Base-by-base conservation (phyloP, 2,797 vertebrate genomes). In the Lutjanus campechanus region DNA sequence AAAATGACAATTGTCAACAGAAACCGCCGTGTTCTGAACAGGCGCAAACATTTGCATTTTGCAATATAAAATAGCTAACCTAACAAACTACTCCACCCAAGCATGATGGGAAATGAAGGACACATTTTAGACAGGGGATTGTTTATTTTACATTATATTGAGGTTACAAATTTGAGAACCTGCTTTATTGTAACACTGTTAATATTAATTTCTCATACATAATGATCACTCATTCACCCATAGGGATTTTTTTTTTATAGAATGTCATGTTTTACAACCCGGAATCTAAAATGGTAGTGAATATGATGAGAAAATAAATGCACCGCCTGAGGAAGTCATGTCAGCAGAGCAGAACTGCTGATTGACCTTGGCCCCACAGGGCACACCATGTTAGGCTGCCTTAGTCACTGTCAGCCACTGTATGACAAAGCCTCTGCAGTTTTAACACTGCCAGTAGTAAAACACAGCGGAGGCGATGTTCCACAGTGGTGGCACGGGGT, bases 381-480 rank as follows among this genome's bases (percentile, higher is more conserved):
- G 47, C 64, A 49, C 44, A 64, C 8, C 61, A 17, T 63, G 44
- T 25, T 1, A 59, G 20, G 65, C 73, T 40, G 69, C 73, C 25
- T 81, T 82, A 87, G 78, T 85, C 89, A 88, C 82, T 43, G 66
- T 77, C 68, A 74, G 67, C 29, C 9, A 40, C 20, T 59, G 55
- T 6, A 66, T 78, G 84, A 83, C 50, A 56, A 72, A 77, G 55
- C 71, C 62, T 64, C 25, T 51, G 66, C 76, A 69, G 41, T 75
- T 85, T 74, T 46, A 75, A 88, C 80, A 79, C 80, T 43, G 83
- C 85, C 78, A n/a, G 53, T 15, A 83, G 85, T 85, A 72, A 87
- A 89, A 83, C 73, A 83, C 49, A 65, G 44, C 49, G 3, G 64
- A 74, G 82, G 17, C 75, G 40, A 44, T 79, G 70, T 59, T 83